These are phyloP conservation scores for Aethina tumida DNA, from an alignment of 1,140 invertebrate genomes.

Conservation along the genomic window DNA sequence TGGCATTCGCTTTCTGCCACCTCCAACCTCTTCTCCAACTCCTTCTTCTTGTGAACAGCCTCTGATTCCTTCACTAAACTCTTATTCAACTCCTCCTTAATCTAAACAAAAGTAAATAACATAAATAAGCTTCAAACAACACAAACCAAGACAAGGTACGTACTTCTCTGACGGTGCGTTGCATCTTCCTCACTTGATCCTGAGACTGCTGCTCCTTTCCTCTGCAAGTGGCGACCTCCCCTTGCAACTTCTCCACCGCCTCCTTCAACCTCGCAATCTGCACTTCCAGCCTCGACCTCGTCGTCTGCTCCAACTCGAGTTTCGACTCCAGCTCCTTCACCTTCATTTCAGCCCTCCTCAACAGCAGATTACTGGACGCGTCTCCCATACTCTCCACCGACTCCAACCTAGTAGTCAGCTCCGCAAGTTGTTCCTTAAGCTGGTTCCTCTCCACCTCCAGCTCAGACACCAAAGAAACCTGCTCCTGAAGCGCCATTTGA, in stretches of 20 bases:
- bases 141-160: conserved; percentile 2
- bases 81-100: conserved; percentile 59
- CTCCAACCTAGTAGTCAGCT: conserved; percentile 65
- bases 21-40: conserved; percentile 60
- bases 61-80: conserved; percentile 61
- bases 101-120: conserved; percentile 31
- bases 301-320: conserved; percentile 80
- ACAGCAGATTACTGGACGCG: conserved; percentile 63
- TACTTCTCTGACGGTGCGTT: conserved; percentile 42
- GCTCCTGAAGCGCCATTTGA: conserved; percentile 70
- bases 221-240: conserved; percentile 59
- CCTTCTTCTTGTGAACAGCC: conserved; percentile 53
- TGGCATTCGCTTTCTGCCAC: conserved; percentile 52
- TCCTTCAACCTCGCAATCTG: conserved; percentile 77
- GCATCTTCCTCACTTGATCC: conserved; percentile 63
- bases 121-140: conserved; percentile 7
- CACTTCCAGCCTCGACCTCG: conserved; percentile 70
- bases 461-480: conserved; percentile 67
- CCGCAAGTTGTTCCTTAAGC: conserved; percentile 65
- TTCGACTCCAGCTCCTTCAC: conserved; percentile 82
- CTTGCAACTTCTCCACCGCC: conserved; percentile 65
- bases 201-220: conserved; percentile 64
- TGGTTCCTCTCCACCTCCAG: conserved; percentile 66
- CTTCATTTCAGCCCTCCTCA: conserved; percentile 63
- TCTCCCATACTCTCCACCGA: conserved; percentile 69